A percentile compares a stretch with the other conserved stretches of the same genome.
Evolutionary conservation across 1,140 invertebrate genomes (phyloP).

Genomic region (Archegozetes longisetosus): DNA sequence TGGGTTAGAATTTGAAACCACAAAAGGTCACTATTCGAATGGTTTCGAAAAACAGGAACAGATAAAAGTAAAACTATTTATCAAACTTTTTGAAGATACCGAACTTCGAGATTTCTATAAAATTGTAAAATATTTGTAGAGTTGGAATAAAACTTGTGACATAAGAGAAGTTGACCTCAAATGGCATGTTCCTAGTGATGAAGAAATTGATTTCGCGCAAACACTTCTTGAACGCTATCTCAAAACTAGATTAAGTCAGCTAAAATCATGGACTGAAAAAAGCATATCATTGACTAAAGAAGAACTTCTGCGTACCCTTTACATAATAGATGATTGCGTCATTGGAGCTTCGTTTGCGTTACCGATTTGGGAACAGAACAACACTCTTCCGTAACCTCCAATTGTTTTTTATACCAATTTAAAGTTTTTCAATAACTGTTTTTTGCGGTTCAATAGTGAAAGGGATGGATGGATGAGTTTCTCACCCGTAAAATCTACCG

Average conservation of each 20-base stretch:
- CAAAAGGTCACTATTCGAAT: no score
- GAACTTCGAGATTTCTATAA: no score
- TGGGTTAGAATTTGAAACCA: conserved; percentile 44
- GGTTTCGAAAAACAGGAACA: no score
- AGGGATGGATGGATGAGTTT: background rate
- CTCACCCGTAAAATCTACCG: background rate
- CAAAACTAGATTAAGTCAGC: conserved; percentile 33
- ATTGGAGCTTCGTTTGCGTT: conserved; percentile 40
- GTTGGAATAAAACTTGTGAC: conserved; percentile 59
- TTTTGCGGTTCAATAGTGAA: conserved; percentile 3
- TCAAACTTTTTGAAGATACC: no score
- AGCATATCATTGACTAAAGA: conserved; percentile 26
- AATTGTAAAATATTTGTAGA: background rate
- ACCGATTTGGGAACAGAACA: conserved; percentile 41
- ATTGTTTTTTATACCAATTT: conserved; percentile 19
- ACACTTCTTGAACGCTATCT: conserved; percentile 43
- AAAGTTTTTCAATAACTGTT: conserved; percentile 26
- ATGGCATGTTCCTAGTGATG: conserved; percentile 55
- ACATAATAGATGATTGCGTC: conserved; percentile 35
- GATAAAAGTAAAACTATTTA: no score
- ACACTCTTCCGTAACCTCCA: background rate
- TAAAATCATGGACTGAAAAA: conserved; percentile 31
- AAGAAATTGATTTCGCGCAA: conserved; percentile 48
- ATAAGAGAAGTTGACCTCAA: conserved; percentile 46
- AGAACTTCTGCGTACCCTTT: conserved; percentile 33